phyloP scores from a whole-genome alignment of 2,113 vertebrate species.

The Tringa solitaria region DNA sequence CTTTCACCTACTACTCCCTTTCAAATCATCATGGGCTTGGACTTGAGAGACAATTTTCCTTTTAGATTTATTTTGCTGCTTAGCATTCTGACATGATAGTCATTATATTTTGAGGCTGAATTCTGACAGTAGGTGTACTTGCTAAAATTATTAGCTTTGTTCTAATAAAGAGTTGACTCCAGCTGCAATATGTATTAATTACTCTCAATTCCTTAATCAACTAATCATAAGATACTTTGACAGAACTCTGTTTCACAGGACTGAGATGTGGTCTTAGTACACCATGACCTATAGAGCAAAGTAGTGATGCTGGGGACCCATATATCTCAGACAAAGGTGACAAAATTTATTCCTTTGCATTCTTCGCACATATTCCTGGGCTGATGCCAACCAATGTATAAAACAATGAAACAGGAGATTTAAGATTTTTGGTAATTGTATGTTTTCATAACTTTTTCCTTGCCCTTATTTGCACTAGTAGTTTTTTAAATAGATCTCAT shows the following conservation, averaged over 20 bases:
- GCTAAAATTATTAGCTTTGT: background rate
- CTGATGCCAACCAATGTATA: background rate
- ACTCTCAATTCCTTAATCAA: background rate
- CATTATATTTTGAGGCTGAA: background rate
- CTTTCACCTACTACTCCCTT: background rate
- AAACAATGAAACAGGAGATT: background rate
- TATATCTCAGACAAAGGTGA: background rate
- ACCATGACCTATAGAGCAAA: background rate
- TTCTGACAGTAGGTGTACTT: background rate
- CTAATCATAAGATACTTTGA: slow-evolving; percentile 1
- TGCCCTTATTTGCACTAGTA: background rate
- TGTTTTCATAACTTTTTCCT: background rate
- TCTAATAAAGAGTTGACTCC: slow-evolving; percentile 23
- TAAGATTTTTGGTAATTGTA: slow-evolving; percentile 30
- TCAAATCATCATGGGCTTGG: background rate
- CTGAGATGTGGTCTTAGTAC: background rate
- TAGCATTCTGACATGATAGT: background rate
- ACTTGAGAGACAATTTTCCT: background rate
- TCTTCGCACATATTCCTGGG: background rate
- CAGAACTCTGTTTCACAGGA: slow-evolving; percentile 12
- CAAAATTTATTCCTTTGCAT: slow-evolving; percentile 17
- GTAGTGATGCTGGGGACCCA: background rate
- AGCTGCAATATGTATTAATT: background rate
- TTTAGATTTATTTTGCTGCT: background rate
- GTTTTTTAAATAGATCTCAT: background rate